These are phyloP conservation scores for Thunnus thynnus DNA, from an alignment of 2,113 vertebrate species.

Conservation along the genomic window DNA sequence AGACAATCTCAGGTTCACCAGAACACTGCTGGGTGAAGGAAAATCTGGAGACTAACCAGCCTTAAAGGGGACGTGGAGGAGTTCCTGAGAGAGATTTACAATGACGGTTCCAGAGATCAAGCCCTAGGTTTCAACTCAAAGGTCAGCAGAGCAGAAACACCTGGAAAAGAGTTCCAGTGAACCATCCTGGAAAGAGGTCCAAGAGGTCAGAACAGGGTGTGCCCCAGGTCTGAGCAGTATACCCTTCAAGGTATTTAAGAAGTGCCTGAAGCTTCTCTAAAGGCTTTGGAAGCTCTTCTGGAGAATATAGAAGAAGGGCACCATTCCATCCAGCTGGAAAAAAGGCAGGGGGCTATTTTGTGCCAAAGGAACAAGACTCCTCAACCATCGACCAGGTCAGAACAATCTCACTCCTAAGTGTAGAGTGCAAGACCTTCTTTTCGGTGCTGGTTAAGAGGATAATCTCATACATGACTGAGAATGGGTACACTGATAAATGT, in stretches of 20 bases:
- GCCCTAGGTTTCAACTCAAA: not conserved
- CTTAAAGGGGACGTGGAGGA: not conserved
- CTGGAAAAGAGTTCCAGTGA: slow-evolving; percentile 7
- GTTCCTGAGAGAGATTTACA: slow-evolving; percentile 12
- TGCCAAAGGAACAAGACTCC: not conserved
- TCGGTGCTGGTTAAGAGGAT: not conserved
- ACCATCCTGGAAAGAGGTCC: slow-evolving; percentile 22
- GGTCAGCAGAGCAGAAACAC: not conserved
- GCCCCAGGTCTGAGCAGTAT: too few species aligned
- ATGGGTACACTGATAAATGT: not conserved
- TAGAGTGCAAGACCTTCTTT: not conserved
- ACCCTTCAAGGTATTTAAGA: too few species aligned
- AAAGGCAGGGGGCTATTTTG: not conserved
- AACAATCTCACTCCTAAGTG: not conserved
- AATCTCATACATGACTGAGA: not conserved
- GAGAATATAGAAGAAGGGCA: not conserved
- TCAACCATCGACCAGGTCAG: too few species aligned
- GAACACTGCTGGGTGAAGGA: not conserved
- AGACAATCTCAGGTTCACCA: not conserved
- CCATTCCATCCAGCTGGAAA: not conserved
- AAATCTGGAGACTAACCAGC: not conserved
- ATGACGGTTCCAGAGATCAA: not conserved
- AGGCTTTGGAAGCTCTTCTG: too few species aligned
- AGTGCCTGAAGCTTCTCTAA: too few species aligned
- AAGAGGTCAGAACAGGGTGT: not conserved